Conservation (phyloP, 2,797 vertebrate species). For the Gymnothorax reevesii region DNA sequence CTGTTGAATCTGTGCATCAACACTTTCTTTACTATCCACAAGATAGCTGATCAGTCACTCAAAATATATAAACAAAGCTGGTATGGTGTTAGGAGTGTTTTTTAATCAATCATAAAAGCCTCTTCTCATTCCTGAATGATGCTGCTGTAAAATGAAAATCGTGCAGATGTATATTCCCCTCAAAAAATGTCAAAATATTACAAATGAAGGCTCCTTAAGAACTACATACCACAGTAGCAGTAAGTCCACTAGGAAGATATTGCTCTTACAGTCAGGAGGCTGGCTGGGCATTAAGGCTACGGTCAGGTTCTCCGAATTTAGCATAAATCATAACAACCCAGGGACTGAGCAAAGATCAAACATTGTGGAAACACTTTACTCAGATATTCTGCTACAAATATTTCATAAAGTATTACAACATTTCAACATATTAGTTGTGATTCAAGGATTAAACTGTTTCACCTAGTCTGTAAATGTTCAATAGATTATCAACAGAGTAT, state of each 20-base stretch:
- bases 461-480: too few relatives aligned
- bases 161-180: neutral
- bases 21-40: slow-evolving; percentile 51
- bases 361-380: too few relatives aligned
- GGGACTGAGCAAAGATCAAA: too few relatives aligned
- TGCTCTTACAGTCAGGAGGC: too few relatives aligned
- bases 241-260: neutral
- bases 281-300: too few relatives aligned
- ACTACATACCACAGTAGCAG: neutral
- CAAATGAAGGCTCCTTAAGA: neutral
- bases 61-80: neutral
- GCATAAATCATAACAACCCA: too few relatives aligned
- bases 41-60: neutral
- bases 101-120: neutral
- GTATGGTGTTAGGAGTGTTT: neutral
- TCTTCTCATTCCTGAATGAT: neutral
- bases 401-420: too few relatives aligned
- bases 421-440: too few relatives aligned
- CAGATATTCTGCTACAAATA: too few relatives aligned
- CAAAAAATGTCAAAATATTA: neutral
- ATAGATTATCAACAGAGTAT: too few relatives aligned
- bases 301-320: too few relatives aligned
- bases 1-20: slow-evolving; percentile 64
- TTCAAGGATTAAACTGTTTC: too few relatives aligned
- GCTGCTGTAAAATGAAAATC: neutral